Evolutionary conservation across 1,140 invertebrate species (phyloP), one percentile per base, ranked within the genome.

Genomic region (Babylonia areolata): DNA sequence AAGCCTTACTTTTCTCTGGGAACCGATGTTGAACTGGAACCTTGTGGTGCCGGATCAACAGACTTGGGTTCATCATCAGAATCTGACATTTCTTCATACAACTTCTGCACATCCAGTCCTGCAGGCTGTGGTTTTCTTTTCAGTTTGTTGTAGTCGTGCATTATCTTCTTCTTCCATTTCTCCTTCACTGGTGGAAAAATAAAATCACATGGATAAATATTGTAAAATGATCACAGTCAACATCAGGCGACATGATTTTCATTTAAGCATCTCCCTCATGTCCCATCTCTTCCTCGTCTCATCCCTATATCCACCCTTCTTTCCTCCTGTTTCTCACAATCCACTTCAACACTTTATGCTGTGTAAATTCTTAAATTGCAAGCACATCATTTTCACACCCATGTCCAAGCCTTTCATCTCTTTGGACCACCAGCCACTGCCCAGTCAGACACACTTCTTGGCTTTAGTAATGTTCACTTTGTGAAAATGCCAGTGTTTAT

Each of bases 141-240:
- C 78, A 80, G 42, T 40, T 58, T 80, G 20, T 80, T 80, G 78
- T 28, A 80, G 40, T 80, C 78, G n/a, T 80, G 40, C 6, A 54
- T n/a, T 23, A 54, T 39, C n/a, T 80, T 80, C 42, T 80, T 58
- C 78, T 80, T 80, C 75, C 35, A 40, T 20, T 20, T 77, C 20
- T 77, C 75, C 1, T 77, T 77, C 2, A 3, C 75, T 77, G 37
- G 3, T 23, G 35, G 35, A 39, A 35, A 35, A 77, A 77, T 37
- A 77, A 77, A 40, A 35, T 28, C 0, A 64, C 12, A 64, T 17
- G 17, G 17, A 51, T 0, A 51, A 51, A 51, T 51, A 9, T 12
- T 51, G 9, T 9, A 15, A 69, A 69, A 69, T n/a, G 6, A 69
- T 69, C 28, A 69, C 6, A 20, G 23, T 20, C 58, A 69, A 69